Percentiles rank a stretch among this genome's conserved stretches.
phyloP scores from a whole-genome alignment of 2,797 vertebrate species.

The Sphenopsis melanotis region DNA sequence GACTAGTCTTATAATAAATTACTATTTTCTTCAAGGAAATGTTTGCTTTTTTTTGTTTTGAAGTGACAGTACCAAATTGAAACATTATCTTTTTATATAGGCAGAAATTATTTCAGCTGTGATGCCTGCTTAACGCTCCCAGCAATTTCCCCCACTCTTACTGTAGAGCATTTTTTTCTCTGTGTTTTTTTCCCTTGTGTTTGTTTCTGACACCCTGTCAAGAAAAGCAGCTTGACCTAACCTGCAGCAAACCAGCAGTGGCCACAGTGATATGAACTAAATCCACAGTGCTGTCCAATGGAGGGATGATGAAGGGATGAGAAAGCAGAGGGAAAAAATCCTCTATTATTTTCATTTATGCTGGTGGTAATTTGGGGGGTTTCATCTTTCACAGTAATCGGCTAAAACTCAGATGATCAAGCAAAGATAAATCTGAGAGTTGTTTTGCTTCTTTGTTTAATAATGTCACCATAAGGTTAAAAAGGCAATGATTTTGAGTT shows the following conservation, averaged over 20 bases:
- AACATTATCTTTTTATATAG: background rate
- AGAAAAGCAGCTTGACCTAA: background rate
- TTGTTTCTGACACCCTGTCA: background rate
- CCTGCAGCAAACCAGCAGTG: background rate
- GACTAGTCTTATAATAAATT: background rate
- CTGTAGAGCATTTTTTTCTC: background rate
- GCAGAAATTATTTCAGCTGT: background rate
- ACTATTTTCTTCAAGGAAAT: background rate
- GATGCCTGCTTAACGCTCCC: background rate
- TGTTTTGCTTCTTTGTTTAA: background rate
- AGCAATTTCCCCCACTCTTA: background rate
- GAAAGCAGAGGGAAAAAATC: background rate
- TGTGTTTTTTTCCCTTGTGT: background rate
- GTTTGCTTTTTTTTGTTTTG: background rate
- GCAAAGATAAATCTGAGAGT: background rate
- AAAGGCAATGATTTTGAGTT: background rate
- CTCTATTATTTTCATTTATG: background rate
- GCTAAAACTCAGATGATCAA: background rate
- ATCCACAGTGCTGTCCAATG: background rate
- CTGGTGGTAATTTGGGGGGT: background rate
- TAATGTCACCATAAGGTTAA: background rate
- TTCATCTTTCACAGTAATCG: background rate
- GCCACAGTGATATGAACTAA: background rate
- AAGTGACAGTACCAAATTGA: background rate
- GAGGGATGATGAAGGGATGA: background rate